phyloP scores from a whole-genome alignment of 2,888 invertebrate genomes.

The Caradrina kadenii region DNA sequence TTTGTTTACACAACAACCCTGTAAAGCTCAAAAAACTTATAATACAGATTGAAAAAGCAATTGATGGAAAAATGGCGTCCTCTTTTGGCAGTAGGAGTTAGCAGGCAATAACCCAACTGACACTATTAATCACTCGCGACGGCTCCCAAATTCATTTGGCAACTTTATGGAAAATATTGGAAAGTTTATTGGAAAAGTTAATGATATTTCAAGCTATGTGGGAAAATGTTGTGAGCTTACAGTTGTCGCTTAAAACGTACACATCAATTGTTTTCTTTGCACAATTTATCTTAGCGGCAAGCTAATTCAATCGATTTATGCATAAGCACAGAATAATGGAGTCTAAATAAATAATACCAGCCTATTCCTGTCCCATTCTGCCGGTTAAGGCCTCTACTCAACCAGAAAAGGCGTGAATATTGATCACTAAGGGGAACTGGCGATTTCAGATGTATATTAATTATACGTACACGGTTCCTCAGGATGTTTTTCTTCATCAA shows the following conservation, averaged over 20 bases:
- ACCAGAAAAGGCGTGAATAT: too few relatives aligned
- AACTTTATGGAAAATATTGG: conserved; percentile 51
- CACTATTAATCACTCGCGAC: conserved; percentile 56
- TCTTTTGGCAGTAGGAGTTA: conserved; percentile 44
- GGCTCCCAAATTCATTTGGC: conserved; percentile 59
- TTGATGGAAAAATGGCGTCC: conserved; percentile 31
- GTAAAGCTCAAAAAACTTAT: conserved; percentile 4
- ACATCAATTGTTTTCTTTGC: neutral
- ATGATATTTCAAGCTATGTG: conserved; percentile 26
- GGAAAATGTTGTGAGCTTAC: conserved; percentile 6
- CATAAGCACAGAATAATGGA: too few relatives aligned
- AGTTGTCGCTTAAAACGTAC: neutral
- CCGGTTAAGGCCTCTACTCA: too few relatives aligned
- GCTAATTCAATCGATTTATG: too few relatives aligned
- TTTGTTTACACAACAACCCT: neutral
- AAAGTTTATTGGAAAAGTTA: conserved; percentile 56
- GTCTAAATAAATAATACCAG: too few relatives aligned
- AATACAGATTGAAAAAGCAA: conserved; percentile 29
- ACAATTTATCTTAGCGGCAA: too few relatives aligned
- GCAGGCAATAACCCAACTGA: conserved; percentile 52
- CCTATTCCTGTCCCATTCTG: too few relatives aligned
- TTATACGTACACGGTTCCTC: too few relatives aligned
- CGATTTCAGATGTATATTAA: too few relatives aligned
- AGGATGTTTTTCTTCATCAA: too few relatives aligned
- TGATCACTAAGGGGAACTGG: too few relatives aligned